Conservation (phyloP, 2,797 vertebrate genomes). For the Tinamus major region DNA sequence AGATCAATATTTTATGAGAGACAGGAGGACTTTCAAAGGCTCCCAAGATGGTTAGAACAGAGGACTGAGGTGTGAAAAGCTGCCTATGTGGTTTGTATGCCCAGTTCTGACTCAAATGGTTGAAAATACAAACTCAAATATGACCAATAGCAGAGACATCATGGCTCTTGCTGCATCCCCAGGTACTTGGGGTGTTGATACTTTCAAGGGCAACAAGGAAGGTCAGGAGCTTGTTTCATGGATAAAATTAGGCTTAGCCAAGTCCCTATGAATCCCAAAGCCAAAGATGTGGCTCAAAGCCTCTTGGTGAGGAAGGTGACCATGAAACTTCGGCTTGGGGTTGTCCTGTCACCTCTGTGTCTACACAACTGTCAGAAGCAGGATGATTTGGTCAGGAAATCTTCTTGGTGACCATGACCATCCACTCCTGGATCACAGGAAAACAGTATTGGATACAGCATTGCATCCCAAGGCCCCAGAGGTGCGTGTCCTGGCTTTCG, state of each 20-base stretch:
- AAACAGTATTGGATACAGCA: background rate
- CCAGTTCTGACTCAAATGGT: background rate
- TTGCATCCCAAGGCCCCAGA: background rate
- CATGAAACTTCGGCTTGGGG: background rate
- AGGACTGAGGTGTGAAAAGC: background rate
- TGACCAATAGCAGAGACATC: background rate
- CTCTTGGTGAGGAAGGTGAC: background rate
- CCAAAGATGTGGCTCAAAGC: background rate
- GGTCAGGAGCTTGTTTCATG: background rate
- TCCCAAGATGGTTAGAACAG: background rate
- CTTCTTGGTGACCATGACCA: background rate
- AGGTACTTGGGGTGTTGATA: background rate
- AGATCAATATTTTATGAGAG: background rate
- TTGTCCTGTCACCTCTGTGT: background rate
- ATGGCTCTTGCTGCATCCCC: rapidly evolving
- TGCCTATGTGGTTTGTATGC: background rate
- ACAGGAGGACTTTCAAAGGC: background rate
- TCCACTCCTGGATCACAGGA: background rate
- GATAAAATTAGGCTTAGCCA: background rate
- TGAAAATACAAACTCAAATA: background rate
- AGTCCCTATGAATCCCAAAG: background rate
- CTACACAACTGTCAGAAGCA: rapidly evolving
- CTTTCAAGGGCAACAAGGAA: background rate
- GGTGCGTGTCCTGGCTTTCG: background rate
- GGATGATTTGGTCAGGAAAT: background rate